phyloP scores from a whole-genome alignment of 2,113 vertebrate species.

The Caracal caracal region DNA sequence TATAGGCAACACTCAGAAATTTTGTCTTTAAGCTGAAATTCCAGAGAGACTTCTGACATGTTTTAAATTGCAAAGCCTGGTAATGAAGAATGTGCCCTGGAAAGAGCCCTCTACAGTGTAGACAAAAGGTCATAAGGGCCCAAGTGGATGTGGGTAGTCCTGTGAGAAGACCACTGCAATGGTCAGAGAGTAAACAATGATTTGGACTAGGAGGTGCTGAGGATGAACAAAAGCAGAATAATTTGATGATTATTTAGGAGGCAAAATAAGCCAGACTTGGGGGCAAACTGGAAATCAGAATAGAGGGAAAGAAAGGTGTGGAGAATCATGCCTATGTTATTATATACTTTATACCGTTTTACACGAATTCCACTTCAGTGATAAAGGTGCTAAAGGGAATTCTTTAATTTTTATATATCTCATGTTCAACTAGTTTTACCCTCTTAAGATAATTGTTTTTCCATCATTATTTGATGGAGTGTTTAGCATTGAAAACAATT shows the following conservation, averaged over 20 bases:
- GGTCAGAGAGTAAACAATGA: background rate
- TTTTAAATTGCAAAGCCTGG: background rate
- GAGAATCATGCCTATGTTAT: background rate
- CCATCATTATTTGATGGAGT: background rate
- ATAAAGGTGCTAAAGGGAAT: background rate
- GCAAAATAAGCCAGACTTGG: background rate
- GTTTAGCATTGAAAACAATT: background rate
- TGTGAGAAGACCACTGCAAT: background rate
- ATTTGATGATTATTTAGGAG: background rate
- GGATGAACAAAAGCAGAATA: background rate
- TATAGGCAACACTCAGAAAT: background rate
- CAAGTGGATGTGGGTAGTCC: fast-evolving
- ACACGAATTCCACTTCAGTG: background rate
- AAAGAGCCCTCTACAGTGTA: background rate
- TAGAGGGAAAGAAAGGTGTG: background rate
- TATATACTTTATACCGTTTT: background rate
- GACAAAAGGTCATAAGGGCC: background rate
- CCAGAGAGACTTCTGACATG: background rate
- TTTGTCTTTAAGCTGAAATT: background rate
- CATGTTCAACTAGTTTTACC: background rate
- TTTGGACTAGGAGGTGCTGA: background rate
- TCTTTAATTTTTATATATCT: constrained; percentile 33
- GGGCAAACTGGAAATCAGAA: background rate
- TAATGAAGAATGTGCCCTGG: too few species aligned
- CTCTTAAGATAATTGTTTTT: background rate